phyloP scores from a whole-genome alignment of 2,113 vertebrate species.

The Clarias magur region DNA sequence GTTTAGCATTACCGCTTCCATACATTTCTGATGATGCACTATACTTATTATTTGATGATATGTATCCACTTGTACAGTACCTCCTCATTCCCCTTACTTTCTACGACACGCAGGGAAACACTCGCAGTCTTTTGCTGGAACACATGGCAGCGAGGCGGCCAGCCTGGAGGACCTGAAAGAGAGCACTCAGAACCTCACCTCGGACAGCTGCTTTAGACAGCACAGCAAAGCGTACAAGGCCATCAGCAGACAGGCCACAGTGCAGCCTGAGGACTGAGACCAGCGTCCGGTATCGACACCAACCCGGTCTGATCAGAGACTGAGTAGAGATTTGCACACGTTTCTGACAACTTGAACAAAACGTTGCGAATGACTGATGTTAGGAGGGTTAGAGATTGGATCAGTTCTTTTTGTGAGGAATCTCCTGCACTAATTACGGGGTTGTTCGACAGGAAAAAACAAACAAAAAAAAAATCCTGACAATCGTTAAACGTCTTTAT shows the following conservation, averaged over 20 bases:
- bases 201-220: slow-evolving; percentile 86
- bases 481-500: not conserved
- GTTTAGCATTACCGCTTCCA: too few relatives aligned
- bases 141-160: slow-evolving; percentile 66
- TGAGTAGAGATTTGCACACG: not conserved
- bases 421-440: not conserved
- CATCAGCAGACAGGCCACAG: slow-evolving; percentile 75
- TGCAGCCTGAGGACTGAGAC: slow-evolving; percentile 64
- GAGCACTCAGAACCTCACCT: slow-evolving; percentile 80
- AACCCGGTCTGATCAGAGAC: not conserved
- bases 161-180: slow-evolving; percentile 85
- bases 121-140: slow-evolving; percentile 85
- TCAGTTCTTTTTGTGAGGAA: not conserved
- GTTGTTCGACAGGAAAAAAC: not conserved
- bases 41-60: not conserved
- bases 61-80: not conserved
- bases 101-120: slow-evolving; percentile 94
- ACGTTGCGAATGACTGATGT: not conserved
- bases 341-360: too few relatives aligned
- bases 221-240: slow-evolving; percentile 79
- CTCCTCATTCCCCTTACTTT: not conserved
- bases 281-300: slow-evolving; percentile 30
- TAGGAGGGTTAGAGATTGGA: not conserved
- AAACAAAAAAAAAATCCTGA: not conserved
- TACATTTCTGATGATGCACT: not conserved